Conservation (phyloP, 1,140 invertebrate species). For the Phymastichus coffea region DNA sequence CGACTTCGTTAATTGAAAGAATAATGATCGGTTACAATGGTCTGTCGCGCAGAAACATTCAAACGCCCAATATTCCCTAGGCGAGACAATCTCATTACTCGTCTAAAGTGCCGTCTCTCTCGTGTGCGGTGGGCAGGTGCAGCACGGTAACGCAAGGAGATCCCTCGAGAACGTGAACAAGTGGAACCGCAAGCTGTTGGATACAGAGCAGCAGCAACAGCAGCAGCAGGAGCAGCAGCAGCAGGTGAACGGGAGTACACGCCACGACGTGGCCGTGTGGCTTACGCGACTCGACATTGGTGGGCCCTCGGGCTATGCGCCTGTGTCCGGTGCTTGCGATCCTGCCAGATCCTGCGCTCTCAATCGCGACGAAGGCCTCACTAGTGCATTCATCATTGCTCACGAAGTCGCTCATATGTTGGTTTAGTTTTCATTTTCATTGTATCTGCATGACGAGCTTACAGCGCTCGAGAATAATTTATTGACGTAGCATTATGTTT, state of each 20-base stretch:
- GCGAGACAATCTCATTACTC: no score
- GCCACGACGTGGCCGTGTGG: constrained; percentile 75
- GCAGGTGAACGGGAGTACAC: constrained; percentile 57
- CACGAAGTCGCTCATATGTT: constrained; percentile 81
- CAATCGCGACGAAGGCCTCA: constrained; percentile 76
- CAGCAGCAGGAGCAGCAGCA: constrained; percentile 74
- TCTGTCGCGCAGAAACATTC: no score
- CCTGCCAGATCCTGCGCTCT: constrained; percentile 71
- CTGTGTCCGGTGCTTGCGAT: constrained; percentile 75
- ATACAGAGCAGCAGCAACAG: constrained; percentile 54
- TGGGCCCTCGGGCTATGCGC: constrained; percentile 78
- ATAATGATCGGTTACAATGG: no score
- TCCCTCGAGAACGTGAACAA: constrained; percentile 75
- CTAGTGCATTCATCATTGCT: constrained; percentile 78
- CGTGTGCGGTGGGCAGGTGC: no score
- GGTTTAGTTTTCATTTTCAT: background rate
- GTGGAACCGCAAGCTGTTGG: constrained; percentile 69
- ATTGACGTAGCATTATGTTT: no score
- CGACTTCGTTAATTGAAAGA: no score
- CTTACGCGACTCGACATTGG: constrained; percentile 72
- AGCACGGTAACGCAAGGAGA: constrained; percentile 66
- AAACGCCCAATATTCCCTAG: no score
- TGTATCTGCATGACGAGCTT: no score
- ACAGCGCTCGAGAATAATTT: no score
- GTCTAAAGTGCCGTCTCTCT: no score